Evolutionary conservation across 2,888 invertebrate species (phyloP).

Genomic region (Drosophila emarginata): DNA sequence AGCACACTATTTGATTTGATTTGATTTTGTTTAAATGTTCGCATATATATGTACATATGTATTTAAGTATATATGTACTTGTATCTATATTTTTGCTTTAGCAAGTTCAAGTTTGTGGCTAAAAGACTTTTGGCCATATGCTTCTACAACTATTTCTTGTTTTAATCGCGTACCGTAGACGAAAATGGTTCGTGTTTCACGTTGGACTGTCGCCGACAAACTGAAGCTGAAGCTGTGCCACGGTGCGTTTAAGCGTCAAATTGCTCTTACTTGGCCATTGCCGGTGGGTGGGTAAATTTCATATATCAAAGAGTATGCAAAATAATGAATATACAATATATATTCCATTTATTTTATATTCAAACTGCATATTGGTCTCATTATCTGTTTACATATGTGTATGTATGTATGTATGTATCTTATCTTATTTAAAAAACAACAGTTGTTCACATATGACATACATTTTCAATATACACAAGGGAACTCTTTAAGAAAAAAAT

Average conservation of each 20-base stretch:
- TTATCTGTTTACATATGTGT: background rate
- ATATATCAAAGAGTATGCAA: conserved; percentile 19
- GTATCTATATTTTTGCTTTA: background rate
- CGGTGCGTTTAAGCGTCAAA: conserved; percentile 77
- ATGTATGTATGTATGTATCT: too few species aligned
- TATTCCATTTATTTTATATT: background rate
- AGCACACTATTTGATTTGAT: conserved; percentile 1
- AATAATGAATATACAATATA: background rate
- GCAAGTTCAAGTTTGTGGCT: conserved; percentile 80
- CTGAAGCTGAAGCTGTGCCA: conserved; percentile 77
- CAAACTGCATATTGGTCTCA: background rate
- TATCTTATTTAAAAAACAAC: too few species aligned
- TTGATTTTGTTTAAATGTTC: conserved; percentile 10
- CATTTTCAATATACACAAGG: too few species aligned
- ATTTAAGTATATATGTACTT: conserved; percentile 27
- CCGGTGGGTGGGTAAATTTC: conserved; percentile 1
- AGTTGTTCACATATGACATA: too few species aligned
- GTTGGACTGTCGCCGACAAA: conserved; percentile 79
- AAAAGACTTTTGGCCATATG: conserved; percentile 58
- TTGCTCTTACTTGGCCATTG: conserved; percentile 51
- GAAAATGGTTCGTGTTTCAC: conserved; percentile 67
- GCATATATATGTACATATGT: too few species aligned
- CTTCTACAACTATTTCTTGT: conserved; percentile 16
- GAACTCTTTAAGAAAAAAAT: too few species aligned
- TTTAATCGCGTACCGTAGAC: conserved; percentile 31